These are phyloP conservation scores for Acrocyrtus sp. DNA, from an alignment of 2,888 invertebrate species.

Conservation along the genomic window DNA sequence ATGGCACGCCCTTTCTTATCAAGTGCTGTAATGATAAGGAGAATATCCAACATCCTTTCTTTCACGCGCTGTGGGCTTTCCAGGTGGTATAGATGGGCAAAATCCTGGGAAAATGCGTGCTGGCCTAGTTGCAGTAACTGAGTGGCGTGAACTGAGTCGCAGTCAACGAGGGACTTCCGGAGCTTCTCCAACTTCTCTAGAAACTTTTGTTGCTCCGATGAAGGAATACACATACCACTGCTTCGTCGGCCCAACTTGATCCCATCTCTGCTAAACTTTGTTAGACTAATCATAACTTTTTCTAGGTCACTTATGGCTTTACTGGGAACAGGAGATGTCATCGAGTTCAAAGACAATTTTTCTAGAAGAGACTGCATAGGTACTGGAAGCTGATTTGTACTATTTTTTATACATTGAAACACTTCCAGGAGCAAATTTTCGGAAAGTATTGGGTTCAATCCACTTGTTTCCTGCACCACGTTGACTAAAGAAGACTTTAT, in stretches of 20 bases:
- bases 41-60: slow-evolving; percentile 40
- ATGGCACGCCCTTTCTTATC: slow-evolving; percentile 12
- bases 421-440: slow-evolving; percentile 29
- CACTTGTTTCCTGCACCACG: slow-evolving; percentile 34
- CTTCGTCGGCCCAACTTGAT: neutral
- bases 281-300: slow-evolving; percentile 8
- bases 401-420: slow-evolving; percentile 29
- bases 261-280: slow-evolving; percentile 11
- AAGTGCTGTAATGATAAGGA: slow-evolving; percentile 37
- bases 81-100: slow-evolving; percentile 35
- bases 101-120: slow-evolving; percentile 22
- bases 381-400: slow-evolving; percentile 2
- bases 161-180: slow-evolving; percentile 21
- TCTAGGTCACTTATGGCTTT: too few relatives aligned
- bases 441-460: slow-evolving; percentile 18
- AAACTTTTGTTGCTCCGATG: slow-evolving; percentile 2
- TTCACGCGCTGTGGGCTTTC: slow-evolving; percentile 22
- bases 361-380: slow-evolving; percentile 8
- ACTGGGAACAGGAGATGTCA: too few relatives aligned
- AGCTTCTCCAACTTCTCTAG: slow-evolving; percentile 17
- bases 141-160: slow-evolving; percentile 21
- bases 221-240: neutral
- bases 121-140: slow-evolving; percentile 14
- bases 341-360: neutral
- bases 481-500: slow-evolving; percentile 3